phyloP scores from a whole-genome alignment of 2,888 invertebrate species.

The Caenorhabditis sulstoni region DNA sequence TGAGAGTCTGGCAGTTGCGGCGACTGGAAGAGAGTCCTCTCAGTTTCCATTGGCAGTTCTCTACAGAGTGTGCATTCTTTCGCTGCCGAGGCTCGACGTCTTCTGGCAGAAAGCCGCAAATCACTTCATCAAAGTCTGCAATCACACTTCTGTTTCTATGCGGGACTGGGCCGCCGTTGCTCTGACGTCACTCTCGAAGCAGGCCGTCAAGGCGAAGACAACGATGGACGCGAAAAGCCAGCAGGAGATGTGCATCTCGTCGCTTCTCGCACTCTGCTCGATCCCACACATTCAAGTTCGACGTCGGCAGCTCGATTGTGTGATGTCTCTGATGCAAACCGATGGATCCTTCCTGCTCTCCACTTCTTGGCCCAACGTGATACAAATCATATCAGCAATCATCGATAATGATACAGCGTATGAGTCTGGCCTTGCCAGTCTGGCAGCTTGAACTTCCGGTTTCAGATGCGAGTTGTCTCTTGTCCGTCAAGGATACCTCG shows the following conservation, averaged over 20 bases:
- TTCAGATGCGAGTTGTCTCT: conserved; percentile 84
- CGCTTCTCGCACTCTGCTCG: conserved; percentile 91
- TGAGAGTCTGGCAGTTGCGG: conserved; percentile 65
- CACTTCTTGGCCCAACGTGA: conserved; percentile 94
- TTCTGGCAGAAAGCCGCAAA: conserved; percentile 59
- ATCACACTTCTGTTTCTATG: conserved; percentile 83
- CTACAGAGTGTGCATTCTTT: conserved; percentile 49
- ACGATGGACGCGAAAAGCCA: conserved; percentile 83
- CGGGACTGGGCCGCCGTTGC: conserved; percentile 98
- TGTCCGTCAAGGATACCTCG: conserved; percentile 89
- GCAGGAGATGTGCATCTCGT: conserved; percentile 90
- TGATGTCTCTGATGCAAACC: conserved; percentile 92
- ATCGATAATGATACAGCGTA: conserved; percentile 83
- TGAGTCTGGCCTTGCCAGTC: conserved; percentile 73
- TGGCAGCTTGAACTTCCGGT: too few species aligned
- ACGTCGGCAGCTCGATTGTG: conserved; percentile 94
- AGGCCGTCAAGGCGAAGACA: conserved; percentile 85
- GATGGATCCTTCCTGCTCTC: conserved; percentile 90
- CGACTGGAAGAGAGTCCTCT: conserved; percentile 62
- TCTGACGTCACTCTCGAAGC: conserved; percentile 92
- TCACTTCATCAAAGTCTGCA: conserved; percentile 72
- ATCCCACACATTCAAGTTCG: conserved; percentile 94
- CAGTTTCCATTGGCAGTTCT: conserved; percentile 63
- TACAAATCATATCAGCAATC: conserved; percentile 92
- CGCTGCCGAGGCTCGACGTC: conserved; percentile 35